phyloP scores from a whole-genome alignment of 2,797 vertebrate genomes.

The Pseudotriccus pelzelni region DNA sequence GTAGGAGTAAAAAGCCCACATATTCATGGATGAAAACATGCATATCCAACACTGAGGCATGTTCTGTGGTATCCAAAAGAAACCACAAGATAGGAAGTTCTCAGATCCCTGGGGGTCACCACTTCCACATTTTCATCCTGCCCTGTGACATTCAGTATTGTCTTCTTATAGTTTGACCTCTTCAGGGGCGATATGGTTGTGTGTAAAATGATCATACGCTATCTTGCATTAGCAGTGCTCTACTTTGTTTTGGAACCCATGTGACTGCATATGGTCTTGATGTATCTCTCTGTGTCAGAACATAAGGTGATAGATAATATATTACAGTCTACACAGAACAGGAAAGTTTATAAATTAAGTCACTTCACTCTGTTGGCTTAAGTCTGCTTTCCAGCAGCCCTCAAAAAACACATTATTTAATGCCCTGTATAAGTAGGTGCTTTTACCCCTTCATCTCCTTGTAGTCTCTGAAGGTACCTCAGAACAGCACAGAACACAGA shows the following conservation, averaged over 20 bases:
- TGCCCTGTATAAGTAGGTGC: not conserved
- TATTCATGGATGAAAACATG: not conserved
- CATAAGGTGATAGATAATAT: not conserved
- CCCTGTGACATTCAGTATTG: not conserved
- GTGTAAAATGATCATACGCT: not conserved
- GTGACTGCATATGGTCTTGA: not conserved
- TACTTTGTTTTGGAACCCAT: not conserved
- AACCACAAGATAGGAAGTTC: not conserved
- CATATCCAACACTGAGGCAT: not conserved
- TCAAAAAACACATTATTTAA: not conserved
- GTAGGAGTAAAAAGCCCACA: not conserved
- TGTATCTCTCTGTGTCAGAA: not conserved
- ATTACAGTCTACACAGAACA: not conserved
- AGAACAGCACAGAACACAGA: accelerated
- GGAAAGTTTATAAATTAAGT: not conserved
- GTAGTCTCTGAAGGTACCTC: not conserved
- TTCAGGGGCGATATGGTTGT: not conserved
- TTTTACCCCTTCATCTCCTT: not conserved
- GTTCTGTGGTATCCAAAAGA: not conserved
- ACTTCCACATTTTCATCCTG: not conserved
- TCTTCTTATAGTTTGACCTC: not conserved
- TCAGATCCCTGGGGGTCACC: not conserved
- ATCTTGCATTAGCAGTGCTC: not conserved
- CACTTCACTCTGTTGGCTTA: not conserved
- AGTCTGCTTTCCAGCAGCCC: not conserved